Evolutionary conservation across 1,140 invertebrate genomes (phyloP).

Genomic region (Rhizoglyphus robini): DNA sequence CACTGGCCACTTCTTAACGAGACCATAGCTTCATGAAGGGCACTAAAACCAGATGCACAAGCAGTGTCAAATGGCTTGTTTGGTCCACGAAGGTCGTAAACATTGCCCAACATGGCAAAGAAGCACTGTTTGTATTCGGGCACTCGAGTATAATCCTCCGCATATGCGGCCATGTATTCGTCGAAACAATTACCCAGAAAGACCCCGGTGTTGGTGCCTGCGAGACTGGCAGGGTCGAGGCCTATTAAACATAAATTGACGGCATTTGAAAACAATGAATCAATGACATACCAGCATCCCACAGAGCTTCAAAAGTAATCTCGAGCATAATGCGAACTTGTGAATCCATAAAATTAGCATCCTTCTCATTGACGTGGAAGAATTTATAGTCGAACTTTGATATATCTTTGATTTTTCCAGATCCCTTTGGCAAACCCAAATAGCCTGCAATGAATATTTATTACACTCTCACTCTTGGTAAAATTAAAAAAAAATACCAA

Average conservation of each 20-base stretch:
- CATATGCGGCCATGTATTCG: conserved; percentile 8
- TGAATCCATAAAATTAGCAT: conserved; percentile 87
- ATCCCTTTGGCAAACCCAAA: conserved; percentile 64
- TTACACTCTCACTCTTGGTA: neutral
- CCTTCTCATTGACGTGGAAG: conserved; percentile 77
- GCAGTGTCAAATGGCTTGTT: conserved; percentile 88
- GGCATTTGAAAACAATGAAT: neutral
- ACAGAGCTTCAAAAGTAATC: conserved; percentile 77
- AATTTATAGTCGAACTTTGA: conserved; percentile 73
- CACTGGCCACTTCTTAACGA: conserved; percentile 2
- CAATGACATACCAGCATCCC: conserved; percentile 62
- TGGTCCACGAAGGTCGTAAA: conserved; percentile 78
- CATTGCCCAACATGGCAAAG: conserved; percentile 81
- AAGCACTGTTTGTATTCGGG: conserved; percentile 87
- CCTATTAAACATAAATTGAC: conserved; percentile 15
- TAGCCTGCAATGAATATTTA: conserved; percentile 38
- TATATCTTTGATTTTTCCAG: conserved; percentile 78
- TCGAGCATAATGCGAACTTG: conserved; percentile 77
- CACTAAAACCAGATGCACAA: conserved; percentile 39
- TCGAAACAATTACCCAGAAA: conserved; percentile 63
- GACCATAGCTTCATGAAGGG: conserved; percentile 16
- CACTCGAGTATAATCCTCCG: conserved; percentile 34
- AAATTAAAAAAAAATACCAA: conserved; percentile 13
- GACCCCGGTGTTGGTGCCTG: conserved; percentile 62
- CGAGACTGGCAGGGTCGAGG: conserved; percentile 30